Evolutionary conservation across 2,797 vertebrate species (phyloP), one percentile per base, ranked within the genome.

Genomic region (Streptopelia turtur): DNA sequence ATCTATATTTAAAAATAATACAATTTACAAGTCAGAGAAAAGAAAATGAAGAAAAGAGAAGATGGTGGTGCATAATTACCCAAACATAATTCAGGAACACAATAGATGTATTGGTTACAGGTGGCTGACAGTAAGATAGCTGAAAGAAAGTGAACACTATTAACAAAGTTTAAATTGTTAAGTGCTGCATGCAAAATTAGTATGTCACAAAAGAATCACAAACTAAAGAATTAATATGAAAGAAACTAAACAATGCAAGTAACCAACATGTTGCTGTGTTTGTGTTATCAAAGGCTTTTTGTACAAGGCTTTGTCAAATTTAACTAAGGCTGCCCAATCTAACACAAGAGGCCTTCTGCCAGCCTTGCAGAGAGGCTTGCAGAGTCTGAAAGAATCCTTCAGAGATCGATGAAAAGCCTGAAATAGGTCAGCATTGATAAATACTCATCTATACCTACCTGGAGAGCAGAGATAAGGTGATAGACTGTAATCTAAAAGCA

Each of bases 101-200:
- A 95, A 94, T 59, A 91, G 55, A 81, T 5, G 3, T 83, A 76
- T n/a, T 82, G 69, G 35, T 91, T 94, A 87, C 93, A 94, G 85
- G 69, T 84, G 89, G 55, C 57, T 94, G 85, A 90, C 35, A 66
- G 35, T 52, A 91, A 88, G 23, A 84, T 69, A 83, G n/a, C 43
- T 72, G 65, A 85, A 16, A 83, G 3, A 13, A 89, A 94, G 41
- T 81, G 93, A 95, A 91, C 35, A 66, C 25, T 59, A 69, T 85
- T 91, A 94, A 50, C 13, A 79, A 59, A 92, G 39, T 91, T 89
- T 78, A 65, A 90, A 25, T 78, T 91, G 86, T 71, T 75, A 72
- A 89, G 18, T 23, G 16, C 53, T 76, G 63, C 53, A 72, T 70
- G 11, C 1, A 1, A 83, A 93, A 93, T 82, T 76, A 88, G 18